A percentile compares a stretch with the other conserved stretches of the same genome.
Conservation (phyloP, 2,888 invertebrate genomes). For the Pherbina coryleti region DNA sequence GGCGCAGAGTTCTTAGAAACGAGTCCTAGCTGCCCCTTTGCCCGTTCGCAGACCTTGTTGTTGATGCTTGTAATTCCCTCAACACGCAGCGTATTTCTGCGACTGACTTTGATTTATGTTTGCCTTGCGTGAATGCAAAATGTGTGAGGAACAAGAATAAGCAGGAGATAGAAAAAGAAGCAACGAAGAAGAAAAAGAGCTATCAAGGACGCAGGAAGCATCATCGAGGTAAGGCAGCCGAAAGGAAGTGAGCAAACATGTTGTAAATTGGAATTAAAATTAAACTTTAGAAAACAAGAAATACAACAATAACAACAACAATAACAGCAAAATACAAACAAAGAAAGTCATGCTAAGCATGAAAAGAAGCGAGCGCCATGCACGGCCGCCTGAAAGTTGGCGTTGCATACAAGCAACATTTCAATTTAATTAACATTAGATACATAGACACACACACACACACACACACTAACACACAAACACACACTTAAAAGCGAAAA, state of each 20-base stretch:
- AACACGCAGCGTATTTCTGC: constrained; percentile 54
- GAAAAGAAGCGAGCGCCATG: not conserved
- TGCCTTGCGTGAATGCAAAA: constrained; percentile 51
- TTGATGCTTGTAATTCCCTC: constrained; percentile 35
- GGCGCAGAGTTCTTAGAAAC: constrained; percentile 29
- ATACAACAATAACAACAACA: not conserved
- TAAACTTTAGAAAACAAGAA: not conserved
- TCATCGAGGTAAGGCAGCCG: not conserved
- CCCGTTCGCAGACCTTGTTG: constrained; percentile 2
- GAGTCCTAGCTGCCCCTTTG: not conserved
- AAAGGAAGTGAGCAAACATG: constrained; percentile 29
- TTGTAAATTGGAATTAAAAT: constrained; percentile 39
- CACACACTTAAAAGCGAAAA: too few species aligned
- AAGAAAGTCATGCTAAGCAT: not conserved
- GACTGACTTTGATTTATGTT: constrained; percentile 68
- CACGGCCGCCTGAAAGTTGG: constrained; percentile 25
- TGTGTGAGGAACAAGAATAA: not conserved
- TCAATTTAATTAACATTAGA: constrained; percentile 36
- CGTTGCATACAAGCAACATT: constrained; percentile 27
- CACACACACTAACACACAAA: too few species aligned
- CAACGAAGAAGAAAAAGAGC: not conserved
- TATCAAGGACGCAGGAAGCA: not conserved
- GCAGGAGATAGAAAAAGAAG: not conserved
- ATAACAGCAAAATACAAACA: not conserved
- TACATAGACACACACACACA: not conserved